Evolutionary conservation across 2,113 vertebrate genomes (phyloP), one percentile per base, ranked within the genome.

Genomic region (Corapipo altera): DNA sequence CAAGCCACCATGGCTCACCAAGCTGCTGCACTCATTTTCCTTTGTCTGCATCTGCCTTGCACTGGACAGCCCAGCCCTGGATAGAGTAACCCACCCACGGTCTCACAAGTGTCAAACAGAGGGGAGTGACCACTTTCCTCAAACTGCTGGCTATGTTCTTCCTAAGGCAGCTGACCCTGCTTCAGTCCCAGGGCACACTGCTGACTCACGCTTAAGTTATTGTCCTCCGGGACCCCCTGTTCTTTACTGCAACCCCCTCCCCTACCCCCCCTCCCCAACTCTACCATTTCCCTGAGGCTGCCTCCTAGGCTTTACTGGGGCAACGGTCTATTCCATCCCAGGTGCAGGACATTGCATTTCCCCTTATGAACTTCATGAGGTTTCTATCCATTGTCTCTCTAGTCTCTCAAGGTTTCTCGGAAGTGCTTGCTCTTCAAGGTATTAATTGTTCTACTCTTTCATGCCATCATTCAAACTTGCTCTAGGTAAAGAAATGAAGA

Each of bases 1-100:
- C 11, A 58, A 67, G 2, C 2, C 22, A 52, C 7, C 6, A 21
- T 0, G 0, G 20, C 51, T 52, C 26, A 52, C 51, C 51, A 52
- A 52, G 15, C 26, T 26, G 27, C 15, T 16, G 51, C 51, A 16
- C 51, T 77, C 33, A 32, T 9, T 59, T 26, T 55, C 8, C 19
- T 76, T 58, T 76, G 30, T 28, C 61, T 71, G 5, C 4, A 2
- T 37, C 79, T 54, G 4, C 32, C 22, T 27, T 75, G 35, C 30
- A 12, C 48, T 44, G 32, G 26, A 12, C 37, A 87, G 24, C 15
- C 18, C 37, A 18, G 12, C 15, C 19, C 8, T 62, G n/a, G 33
- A 7, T 23, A 4, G 13, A 27, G 23, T 21, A 33, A 37, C 9
- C 2, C 20, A 18, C 41, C 15, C 22, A 15, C 23, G 7, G 19